These are phyloP conservation scores for Cyrtorhinus lividipennis DNA, from an alignment of 1,140 invertebrate genomes.

Conservation along the genomic window DNA sequence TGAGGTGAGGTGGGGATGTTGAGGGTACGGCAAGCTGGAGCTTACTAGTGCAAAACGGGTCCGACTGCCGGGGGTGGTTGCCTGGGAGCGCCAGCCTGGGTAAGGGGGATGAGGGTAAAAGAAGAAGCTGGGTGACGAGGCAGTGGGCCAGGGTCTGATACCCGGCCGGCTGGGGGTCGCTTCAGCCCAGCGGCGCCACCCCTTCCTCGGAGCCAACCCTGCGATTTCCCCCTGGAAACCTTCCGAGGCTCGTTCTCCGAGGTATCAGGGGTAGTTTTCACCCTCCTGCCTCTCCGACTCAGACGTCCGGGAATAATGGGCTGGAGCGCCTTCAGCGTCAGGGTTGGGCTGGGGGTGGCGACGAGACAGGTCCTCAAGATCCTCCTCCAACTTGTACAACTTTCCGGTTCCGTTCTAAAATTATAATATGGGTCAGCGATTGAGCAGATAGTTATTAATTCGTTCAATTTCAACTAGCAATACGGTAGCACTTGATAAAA, in stretches of 20 bases:
- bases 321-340: not conserved
- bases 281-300: too few relatives aligned
- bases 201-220: not conserved
- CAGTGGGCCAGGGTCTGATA: not conserved
- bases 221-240: not conserved
- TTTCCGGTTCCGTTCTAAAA: too few relatives aligned
- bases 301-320: not conserved
- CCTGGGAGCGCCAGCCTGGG: not conserved
- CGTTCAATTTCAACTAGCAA: too few relatives aligned
- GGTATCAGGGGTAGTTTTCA: too few relatives aligned
- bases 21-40: not conserved
- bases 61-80: not conserved
- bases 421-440: too few relatives aligned
- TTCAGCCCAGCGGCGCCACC: not conserved
- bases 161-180: constrained; percentile 2
- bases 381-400: too few relatives aligned
- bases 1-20: not conserved
- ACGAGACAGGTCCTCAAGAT: too few relatives aligned
- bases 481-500: too few relatives aligned
- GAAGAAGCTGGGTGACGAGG: not conserved
- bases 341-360: too few relatives aligned
- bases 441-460: too few relatives aligned
- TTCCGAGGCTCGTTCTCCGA: not conserved
- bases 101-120: not conserved
- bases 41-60: constrained; percentile 3